Evolutionary conservation across 2,797 vertebrate species (phyloP), one percentile per base, ranked within the genome.

Genomic region (Chaetophractus vellerosus): DNA sequence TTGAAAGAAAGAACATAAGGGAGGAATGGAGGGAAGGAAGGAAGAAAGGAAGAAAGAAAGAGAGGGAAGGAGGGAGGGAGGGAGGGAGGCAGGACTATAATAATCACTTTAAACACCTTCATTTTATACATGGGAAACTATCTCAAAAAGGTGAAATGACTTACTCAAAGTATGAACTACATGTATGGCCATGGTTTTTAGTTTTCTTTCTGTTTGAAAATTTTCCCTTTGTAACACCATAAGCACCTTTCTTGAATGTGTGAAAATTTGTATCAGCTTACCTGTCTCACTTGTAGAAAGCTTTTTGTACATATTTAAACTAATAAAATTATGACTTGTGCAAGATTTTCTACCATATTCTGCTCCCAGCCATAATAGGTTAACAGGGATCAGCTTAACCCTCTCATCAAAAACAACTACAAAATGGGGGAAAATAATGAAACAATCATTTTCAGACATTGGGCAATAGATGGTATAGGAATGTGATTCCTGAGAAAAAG

Each of bases 351-450:
- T 28, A 85, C 50, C 41, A 66, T 33, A 38, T 90, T 74, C 72
- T 79, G 18, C 64, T 89, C 68, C 36, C 41, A 79, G 14, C 55
- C 64, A 84, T 33, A 52, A 72, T 48, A 11, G 21, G 23, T n/a
- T 59, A 50, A 85, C 9, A 59, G 12, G 50, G 16, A 66, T 33
- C 16, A 72, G 57, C 74, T 80, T 89, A 85, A 85, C 6, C 18
- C n/a, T 66, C n/a, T 23, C 6, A 24, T 36, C 8, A n/a, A 48
- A n/a, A 88, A 78, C 38, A 72, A 50, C n/a, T 50, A 78, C 72
- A 69, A 78, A 80, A 85, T 59, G 68, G n/a, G n/a, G 36, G 80
- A 80, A 24, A 80, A 50, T 50, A 66, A 79, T 72, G 55, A 89
- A 89, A 68, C 48, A 79, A 74, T 33, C 16, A 72, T 89, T 92